Conservation (phyloP, 2,797 vertebrate species). For the Threskiornis aethiopicus region DNA sequence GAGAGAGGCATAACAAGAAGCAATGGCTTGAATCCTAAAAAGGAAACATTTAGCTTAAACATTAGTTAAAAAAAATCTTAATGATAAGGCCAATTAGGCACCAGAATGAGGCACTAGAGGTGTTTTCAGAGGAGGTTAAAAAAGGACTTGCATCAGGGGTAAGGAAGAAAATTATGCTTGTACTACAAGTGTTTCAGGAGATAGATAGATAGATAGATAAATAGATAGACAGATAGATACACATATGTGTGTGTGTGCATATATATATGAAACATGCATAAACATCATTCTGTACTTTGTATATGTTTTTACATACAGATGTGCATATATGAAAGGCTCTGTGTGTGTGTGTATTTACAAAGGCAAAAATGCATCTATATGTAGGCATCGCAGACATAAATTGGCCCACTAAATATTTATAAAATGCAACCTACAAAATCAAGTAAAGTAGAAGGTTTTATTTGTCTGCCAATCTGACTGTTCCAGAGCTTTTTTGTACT, state of each 20-base stretch:
- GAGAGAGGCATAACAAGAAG: slow-evolving; percentile 43
- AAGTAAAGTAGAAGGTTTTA: neutral
- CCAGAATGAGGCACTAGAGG: slow-evolving; percentile 34
- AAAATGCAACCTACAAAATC: neutral
- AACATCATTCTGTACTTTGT: neutral
- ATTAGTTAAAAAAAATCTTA: slow-evolving; percentile 47
- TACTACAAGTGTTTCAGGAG: neutral
- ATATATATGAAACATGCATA: neutral
- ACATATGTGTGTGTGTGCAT: no score
- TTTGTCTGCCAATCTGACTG: neutral
- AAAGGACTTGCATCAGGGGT: neutral
- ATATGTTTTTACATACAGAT: neutral
- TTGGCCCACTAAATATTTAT: neutral
- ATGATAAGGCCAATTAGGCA: slow-evolving; percentile 49
- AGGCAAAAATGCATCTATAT: neutral
- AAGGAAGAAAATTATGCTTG: neutral
- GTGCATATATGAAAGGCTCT: neutral
- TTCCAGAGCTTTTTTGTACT: neutral
- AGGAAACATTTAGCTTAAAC: slow-evolving; percentile 55
- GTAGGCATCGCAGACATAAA: neutral
- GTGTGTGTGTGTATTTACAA: neutral
- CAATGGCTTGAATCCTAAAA: slow-evolving; percentile 58
- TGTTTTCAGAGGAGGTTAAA: slow-evolving; percentile 27
- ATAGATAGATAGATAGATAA: no score
- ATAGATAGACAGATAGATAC: neutral